These are phyloP conservation scores for Phytoseiulus persimilis DNA, from an alignment of 2,888 invertebrate genomes.

Conservation along the genomic window DNA sequence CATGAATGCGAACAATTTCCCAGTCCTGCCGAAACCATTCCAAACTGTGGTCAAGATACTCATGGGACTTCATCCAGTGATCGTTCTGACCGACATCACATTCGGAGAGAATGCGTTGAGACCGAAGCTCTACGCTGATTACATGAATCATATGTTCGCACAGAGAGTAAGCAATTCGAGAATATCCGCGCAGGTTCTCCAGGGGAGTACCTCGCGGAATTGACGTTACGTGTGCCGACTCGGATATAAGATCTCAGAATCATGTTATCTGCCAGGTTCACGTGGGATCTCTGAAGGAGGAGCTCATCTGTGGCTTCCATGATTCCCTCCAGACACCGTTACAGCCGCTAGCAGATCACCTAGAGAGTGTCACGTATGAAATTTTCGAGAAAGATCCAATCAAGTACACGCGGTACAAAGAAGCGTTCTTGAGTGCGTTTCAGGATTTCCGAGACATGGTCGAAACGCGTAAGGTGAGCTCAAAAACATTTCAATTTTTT, in stretches of 20 bases:
- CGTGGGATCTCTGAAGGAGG: slow-evolving; percentile 20
- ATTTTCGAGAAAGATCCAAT: slow-evolving; percentile 95
- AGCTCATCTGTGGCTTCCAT: slow-evolving; percentile 24
- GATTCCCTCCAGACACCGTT: slow-evolving; percentile 50
- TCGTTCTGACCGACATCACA: background rate
- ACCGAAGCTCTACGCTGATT: slow-evolving; percentile 22
- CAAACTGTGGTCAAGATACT: slow-evolving; percentile 59
- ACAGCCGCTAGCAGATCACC: slow-evolving; percentile 88
- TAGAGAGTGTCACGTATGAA: slow-evolving; percentile 92
- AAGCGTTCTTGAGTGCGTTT: slow-evolving; percentile 39
- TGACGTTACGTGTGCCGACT: background rate
- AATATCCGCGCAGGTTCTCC: no score
- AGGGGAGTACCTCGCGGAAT: background rate
- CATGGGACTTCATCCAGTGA: slow-evolving; percentile 25
- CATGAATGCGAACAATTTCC: slow-evolving; percentile 77
- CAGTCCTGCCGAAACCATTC: slow-evolving; percentile 67
- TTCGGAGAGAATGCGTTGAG: background rate
- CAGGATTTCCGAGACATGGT: background rate
- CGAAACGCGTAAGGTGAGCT: background rate
- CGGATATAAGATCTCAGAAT: background rate
- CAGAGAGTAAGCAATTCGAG: background rate
- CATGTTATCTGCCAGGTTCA: background rate
- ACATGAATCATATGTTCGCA: slow-evolving; percentile 33
- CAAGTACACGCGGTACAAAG: slow-evolving; percentile 73
- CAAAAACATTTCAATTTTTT: slow-evolving; percentile 7